These are phyloP conservation scores for Druceiella hillmani DNA, from an alignment of 2,888 invertebrate species.

Conservation along the genomic window DNA sequence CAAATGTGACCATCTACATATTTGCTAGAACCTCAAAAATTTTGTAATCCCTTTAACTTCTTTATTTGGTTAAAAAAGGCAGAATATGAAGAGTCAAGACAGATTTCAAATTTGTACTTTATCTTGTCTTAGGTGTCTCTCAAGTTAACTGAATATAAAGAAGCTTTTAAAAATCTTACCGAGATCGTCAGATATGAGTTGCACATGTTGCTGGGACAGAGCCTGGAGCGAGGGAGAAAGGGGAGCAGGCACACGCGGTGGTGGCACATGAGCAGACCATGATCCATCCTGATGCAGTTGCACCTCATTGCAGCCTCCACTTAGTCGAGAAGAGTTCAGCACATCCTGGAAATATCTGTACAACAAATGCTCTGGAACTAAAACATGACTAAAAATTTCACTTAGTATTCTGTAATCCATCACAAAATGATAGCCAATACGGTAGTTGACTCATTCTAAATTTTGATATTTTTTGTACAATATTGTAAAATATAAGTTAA, in stretches of 20 bases:
- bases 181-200: slow-evolving; percentile 71
- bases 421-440: not conserved
- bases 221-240: slow-evolving; percentile 49
- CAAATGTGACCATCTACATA: too few species aligned
- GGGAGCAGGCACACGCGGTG: slow-evolving; percentile 54
- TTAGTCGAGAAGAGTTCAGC: slow-evolving; percentile 60
- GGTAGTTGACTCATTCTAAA: not conserved
- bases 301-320: slow-evolving; percentile 71
- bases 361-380: too few species aligned
- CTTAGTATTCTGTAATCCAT: not conserved
- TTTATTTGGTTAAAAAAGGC: too few species aligned
- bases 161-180: too few species aligned
- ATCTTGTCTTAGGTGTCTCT: too few species aligned
- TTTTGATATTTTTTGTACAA: too few species aligned
- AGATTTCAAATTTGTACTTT: too few species aligned
- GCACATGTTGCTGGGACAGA: slow-evolving; percentile 53
- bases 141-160: too few species aligned
- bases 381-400: slow-evolving; percentile 3
- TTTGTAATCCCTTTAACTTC: too few species aligned
- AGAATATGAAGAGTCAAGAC: too few species aligned
- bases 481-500: too few species aligned
- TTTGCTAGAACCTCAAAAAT: too few species aligned
- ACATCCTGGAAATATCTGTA: slow-evolving; percentile 81
- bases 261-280: slow-evolving; percentile 69
- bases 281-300: slow-evolving; percentile 79